These are phyloP conservation scores for Tupiocoris notatus DNA, from an alignment of 2,888 invertebrate genomes.

Conservation along the genomic window DNA sequence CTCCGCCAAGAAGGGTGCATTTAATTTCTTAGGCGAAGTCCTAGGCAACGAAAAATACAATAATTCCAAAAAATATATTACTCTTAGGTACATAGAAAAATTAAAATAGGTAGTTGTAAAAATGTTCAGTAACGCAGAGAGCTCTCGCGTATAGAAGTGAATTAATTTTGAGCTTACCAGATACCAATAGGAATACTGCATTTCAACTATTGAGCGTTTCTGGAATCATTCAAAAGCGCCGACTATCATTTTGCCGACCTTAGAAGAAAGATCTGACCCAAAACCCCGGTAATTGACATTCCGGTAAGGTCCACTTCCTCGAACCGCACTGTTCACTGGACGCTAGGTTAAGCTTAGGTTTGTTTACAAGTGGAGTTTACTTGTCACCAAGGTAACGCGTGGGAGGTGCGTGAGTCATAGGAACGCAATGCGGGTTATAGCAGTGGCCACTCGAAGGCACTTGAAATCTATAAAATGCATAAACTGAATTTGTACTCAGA, in stretches of 20 bases:
- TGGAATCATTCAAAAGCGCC: no score
- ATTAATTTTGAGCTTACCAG: conserved; percentile 38
- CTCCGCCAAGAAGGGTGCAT: no score
- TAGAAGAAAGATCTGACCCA: background rate
- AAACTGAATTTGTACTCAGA: no score
- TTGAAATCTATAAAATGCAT: background rate
- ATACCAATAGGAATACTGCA: conserved; percentile 46
- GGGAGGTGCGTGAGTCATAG: conserved; percentile 1
- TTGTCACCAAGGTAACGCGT: conserved; percentile 7
- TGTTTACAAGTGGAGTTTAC: conserved; percentile 35
- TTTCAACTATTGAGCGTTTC: background rate
- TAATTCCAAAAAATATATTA: no score
- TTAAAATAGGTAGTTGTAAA: no score
- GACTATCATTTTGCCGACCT: no score
- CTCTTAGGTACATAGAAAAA: no score
- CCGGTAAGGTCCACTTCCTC: background rate
- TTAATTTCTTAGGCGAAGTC: no score
- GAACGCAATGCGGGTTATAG: background rate
- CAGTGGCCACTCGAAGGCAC: background rate
- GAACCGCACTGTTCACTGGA: conserved; percentile 25
- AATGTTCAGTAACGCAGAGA: no score
- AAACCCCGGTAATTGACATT: background rate
- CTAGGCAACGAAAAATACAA: no score
- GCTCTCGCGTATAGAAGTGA: no score
- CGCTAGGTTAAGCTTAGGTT: conserved; percentile 1